These are phyloP conservation scores for Oikopleura dioica DNA, from an alignment of 23 tunicate genomes.

Conservation along the genomic window DNA sequence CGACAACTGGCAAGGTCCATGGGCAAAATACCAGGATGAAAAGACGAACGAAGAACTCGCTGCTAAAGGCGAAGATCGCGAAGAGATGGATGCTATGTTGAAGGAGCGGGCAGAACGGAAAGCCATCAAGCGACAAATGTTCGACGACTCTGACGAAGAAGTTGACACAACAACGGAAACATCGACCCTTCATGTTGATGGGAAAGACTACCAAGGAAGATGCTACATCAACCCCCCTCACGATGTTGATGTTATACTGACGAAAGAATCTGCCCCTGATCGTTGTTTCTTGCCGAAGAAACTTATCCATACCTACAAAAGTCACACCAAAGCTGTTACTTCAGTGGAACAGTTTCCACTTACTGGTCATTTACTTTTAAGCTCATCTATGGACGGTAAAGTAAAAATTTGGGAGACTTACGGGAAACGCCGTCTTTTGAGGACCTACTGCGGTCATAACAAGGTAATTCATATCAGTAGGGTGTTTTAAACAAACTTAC, in stretches of 20 bases:
- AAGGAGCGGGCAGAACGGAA: constrained; percentile 21
- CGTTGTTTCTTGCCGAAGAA: constrained; percentile 79
- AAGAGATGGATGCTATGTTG: constrained; percentile 50
- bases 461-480: constrained; percentile 28
- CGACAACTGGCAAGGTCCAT: constrained; percentile 62
- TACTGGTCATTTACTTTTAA: constrained; percentile 80
- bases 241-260: constrained; percentile 73
- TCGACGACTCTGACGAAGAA: constrained; percentile 28
- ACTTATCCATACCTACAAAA: constrained; percentile 78
- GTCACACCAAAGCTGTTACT: constrained; percentile 86
- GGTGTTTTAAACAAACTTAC: not conserved
- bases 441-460: constrained; percentile 62
- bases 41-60: not conserved
- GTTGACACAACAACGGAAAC: constrained; percentile 47
- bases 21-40: constrained; percentile 31
- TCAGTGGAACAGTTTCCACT: constrained; percentile 52
- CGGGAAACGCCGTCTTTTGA: constrained; percentile 39
- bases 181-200: constrained; percentile 50
- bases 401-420: constrained; percentile 92
- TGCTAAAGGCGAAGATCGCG: constrained; percentile 24
- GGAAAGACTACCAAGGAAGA: constrained; percentile 29
- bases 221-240: constrained; percentile 69
- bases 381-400: constrained; percentile 96
- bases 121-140: not conserved
- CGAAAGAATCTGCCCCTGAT: constrained; percentile 44